Evolutionary conservation across 1,140 invertebrate species (phyloP), one percentile per base, ranked within the genome.

Genomic region (Trichomalopsis sarcophagae): DNA sequence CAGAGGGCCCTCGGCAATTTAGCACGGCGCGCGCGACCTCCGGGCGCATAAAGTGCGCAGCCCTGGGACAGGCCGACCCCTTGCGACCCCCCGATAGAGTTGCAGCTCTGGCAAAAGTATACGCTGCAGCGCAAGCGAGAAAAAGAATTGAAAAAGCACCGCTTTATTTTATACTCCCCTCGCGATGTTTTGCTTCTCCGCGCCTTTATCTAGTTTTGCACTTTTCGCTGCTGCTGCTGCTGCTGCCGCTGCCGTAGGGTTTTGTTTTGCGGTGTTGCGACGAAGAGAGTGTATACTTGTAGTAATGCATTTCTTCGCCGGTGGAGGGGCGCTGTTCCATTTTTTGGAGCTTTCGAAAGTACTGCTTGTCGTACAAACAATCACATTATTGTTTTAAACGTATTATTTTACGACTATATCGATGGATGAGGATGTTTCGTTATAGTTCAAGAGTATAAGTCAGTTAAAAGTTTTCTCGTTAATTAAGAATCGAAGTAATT

Each of bases 401-500:
- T 55, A 17, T 55, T 55, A 27, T 55, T 55, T 55, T 55, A 55
- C 17, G 17, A 17, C 50, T 55, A 4, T 55, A 27, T 55, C 2
- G 17, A 14, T 55, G 2, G 17, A 55, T 44, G 40, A 55, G 50
- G 5, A 4, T 55, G 50, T 55, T 21, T 1, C 40, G 40, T 27
- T 27, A 1, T 44, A 5, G 40, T 9, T 44, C 10, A 0, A 44
- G 6, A 44, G 13, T 55, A 17, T 55, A 55, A 69, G n/a, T 17
- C 73, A 76, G 50, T 76, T 44, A 66, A 81, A 84, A 87, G 82
- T 88, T 88, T 86, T 84, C 87, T 83, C 77, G 69, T 86, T 87
- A 87, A 88, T 88, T 86, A 88, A 88, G 85, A 85, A 86, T 83
- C 81, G 73, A 86, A 86, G 82, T 87, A 87, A 88, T 88, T 86